Conservation (phyloP, 2,113 vertebrate genomes). For the Ophiodon elongatus region DNA sequence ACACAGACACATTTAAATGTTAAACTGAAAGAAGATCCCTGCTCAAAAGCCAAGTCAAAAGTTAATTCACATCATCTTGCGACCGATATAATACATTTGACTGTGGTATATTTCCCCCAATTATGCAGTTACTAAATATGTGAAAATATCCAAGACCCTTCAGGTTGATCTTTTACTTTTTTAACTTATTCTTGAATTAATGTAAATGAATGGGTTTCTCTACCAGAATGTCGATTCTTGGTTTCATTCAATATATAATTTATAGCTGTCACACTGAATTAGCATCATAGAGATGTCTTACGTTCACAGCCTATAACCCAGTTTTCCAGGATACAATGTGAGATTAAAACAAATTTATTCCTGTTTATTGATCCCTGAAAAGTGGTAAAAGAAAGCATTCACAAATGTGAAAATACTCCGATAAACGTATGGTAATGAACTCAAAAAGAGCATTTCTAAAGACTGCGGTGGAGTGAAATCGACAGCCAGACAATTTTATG, state of each 20-base stretch:
- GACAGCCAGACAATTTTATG: conserved; percentile 32
- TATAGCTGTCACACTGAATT: conserved; percentile 20
- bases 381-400: conserved; percentile 23
- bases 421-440: conserved; percentile 23
- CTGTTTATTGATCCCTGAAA: conserved; percentile 42
- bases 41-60: conserved; percentile 28
- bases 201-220: conserved; percentile 30
- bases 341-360: conserved; percentile 41
- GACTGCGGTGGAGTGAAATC: conserved; percentile 32
- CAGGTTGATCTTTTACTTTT: conserved; percentile 24
- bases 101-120: background rate
- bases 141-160: background rate
- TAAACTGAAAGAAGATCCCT: conserved; percentile 4
- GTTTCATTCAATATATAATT: conserved; percentile 13
- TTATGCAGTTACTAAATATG: conserved; percentile 22
- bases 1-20: conserved; percentile 3
- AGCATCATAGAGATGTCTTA: conserved; percentile 18
- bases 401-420: conserved; percentile 25
- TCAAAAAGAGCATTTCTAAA: conserved; percentile 40
- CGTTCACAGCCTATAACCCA: conserved; percentile 2
- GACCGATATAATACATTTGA: background rate
- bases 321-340: conserved; percentile 20
- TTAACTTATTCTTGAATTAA: conserved; percentile 14
- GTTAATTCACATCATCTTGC: conserved; percentile 4
- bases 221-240: conserved; percentile 39